phyloP scores from a whole-genome alignment of 2,888 invertebrate species.

The Mimas tiliae region DNA sequence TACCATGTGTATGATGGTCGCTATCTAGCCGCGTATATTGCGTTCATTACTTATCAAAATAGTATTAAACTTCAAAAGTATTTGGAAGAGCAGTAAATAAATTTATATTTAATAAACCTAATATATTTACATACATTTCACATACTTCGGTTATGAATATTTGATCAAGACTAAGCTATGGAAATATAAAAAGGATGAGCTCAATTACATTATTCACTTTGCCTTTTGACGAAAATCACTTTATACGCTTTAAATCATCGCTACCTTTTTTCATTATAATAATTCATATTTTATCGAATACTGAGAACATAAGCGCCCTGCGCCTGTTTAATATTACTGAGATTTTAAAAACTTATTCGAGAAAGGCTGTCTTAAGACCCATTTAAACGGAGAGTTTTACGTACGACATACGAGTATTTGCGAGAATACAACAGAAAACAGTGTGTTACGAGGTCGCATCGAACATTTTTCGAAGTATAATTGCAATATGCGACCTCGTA shows the following conservation, averaged over 20 bases:
- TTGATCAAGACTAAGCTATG: conserved; percentile 49
- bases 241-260: conserved; percentile 52
- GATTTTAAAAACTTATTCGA: background rate
- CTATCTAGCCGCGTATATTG: too few relatives aligned
- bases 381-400: background rate
- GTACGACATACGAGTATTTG: background rate
- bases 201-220: conserved; percentile 58
- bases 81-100: background rate
- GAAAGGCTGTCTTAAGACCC: background rate
- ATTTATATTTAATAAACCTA: conserved; percentile 25
- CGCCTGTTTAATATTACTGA: conserved; percentile 5
- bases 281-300: conserved; percentile 19
- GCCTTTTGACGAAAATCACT: conserved; percentile 60
- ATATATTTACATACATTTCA: conserved; percentile 31
- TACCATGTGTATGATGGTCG: too few relatives aligned
- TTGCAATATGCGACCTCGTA: too few relatives aligned
- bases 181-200: conserved; percentile 57
- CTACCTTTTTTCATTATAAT: conserved; percentile 30
- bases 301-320: conserved; percentile 7
- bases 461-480: too few relatives aligned
- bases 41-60: too few relatives aligned
- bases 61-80: too few relatives aligned
- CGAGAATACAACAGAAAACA: too few relatives aligned
- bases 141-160: conserved; percentile 50
- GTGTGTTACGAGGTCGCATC: too few relatives aligned